Base-by-base conservation (phyloP, 2,797 vertebrate species). In the Hapalemur alaotrensis region DNA sequence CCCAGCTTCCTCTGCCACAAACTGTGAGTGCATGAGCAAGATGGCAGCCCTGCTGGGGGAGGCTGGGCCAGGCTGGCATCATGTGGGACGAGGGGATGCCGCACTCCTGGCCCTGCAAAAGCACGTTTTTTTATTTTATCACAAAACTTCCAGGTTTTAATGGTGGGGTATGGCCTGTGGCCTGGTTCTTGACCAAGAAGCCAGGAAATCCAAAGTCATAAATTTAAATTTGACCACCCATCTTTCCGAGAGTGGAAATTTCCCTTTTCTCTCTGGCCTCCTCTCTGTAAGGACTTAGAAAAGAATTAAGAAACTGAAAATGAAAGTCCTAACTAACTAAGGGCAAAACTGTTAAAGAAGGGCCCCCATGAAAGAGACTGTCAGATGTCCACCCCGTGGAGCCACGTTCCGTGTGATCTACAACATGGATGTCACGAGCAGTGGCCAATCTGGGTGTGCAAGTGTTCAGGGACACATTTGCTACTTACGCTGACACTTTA, bases 61-160 rank as follows among this genome's bases (percentile, higher is more conserved):
- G 0, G 38, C n/a, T 20, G 10, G 7, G 38, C 30, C 1, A 78
- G 95, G 1, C 65, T 7, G 38, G 2, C 43, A 41, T 32, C 73
- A 0, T 20, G 9, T 35, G 3, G 3, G 32, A 4, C 1, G 17
- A 2, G 4, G 7, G 17, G 8, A 0, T 2, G 13, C 15, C 30
- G 0, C 18, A 1, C 3, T 9, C 70, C 6, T 46, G 43, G 59
- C 38, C 52, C 75, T 13, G 38, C 18, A 12, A 46, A 63, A 28
- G 32, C 12, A 28, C 0, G 1, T 4, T 0, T 0, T 52, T 54
- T 43, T 7, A 3, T 41, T 75, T 50, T 41, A 61, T 32, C n/a
- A 41, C 10, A n/a, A n/a, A 46, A 17, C 1, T 8, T 41, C 38
- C 3, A 9, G 57, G 18, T 11, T 15, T 82, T 59, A 15, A 38